Conservation (phyloP, 2,797 vertebrate genomes). For the Cichlasoma orientale region DNA sequence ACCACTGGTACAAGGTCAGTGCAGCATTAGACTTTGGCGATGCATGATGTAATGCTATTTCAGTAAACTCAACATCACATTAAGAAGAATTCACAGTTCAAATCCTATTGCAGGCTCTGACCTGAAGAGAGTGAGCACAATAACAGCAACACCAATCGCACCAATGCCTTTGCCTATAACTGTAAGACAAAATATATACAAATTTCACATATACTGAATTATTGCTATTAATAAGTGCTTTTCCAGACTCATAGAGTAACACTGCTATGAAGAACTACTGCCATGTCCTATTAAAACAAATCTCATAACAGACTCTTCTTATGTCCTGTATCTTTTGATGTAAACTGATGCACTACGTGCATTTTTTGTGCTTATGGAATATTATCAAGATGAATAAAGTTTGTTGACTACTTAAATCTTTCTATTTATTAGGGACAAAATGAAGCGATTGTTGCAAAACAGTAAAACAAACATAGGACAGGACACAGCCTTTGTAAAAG, state of each 20-base stretch:
- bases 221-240: not conserved
- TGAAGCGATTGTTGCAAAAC: too few species aligned
- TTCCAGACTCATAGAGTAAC: not conserved
- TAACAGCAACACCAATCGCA: not conserved
- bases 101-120: slow-evolving; percentile 3
- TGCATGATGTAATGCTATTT: slow-evolving; percentile 9
- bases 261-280: not conserved
- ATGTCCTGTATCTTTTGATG: not conserved
- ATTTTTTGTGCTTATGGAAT: not conserved
- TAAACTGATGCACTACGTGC: not conserved
- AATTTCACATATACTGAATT: not conserved
- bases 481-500: not conserved
- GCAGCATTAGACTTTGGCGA: slow-evolving; percentile 7
- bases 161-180: not conserved
- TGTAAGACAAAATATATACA: not conserved
- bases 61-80: not conserved
- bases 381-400: not conserved
- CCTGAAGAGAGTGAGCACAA: not conserved
- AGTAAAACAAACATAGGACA: not conserved
- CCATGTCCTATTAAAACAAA: not conserved
- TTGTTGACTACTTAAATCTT: not conserved
- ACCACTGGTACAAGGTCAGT: not conserved
- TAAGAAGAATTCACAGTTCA: slow-evolving; percentile 10
- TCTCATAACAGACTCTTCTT: not conserved
- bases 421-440: not conserved